Evolutionary conservation across 2,888 invertebrate genomes (phyloP), one percentile per base, ranked within the genome.

Genomic region (Agelastica alni): DNA sequence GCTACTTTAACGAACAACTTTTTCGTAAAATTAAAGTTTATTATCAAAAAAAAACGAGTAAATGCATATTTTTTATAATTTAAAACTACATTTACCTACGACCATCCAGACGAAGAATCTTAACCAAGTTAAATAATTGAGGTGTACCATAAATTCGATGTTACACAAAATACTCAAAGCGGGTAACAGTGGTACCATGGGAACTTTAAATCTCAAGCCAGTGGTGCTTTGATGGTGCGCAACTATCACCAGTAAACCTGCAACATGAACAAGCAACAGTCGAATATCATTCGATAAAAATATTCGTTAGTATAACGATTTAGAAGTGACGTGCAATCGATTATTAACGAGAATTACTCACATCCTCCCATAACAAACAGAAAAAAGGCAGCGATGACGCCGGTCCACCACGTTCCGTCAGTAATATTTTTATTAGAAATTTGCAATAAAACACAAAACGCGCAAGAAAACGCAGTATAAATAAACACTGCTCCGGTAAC

Each of bases 51-150:
- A n/a, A n/a, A n/a, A n/a, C n/a, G n/a, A n/a, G n/a, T n/a, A n/a
- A n/a, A n/a, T n/a, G n/a, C n/a, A n/a, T n/a, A n/a, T n/a, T n/a
- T n/a, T n/a, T n/a, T n/a, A n/a, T n/a, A n/a, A n/a, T n/a, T n/a
- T n/a, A n/a, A n/a, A n/a, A n/a, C n/a, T n/a, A n/a, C n/a, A n/a
- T 26, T 78, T 75, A 85, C 93, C 93, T 53, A 92, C 73, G 34
- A 87, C 82, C 83, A 93, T 91, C 93, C 93, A 93, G 37, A 91
- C 85, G 63, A 89, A 83, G 72, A 93, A 93, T 30, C 93, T 80
- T 3, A 91, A 78, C 93, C 93, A 93, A 0, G 93, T 93, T 13
- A 91, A 76, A 0, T 85, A 80, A 60, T 90, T 89, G 46, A 93
- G 78, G 66, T 91, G 89, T 20, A 89, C 85, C 90, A 93, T 93